Percentiles rank a stretch among this genome's conserved stretches.
Conservation (phyloP, 2,888 invertebrate species). For the Zele albiditarsus region DNA sequence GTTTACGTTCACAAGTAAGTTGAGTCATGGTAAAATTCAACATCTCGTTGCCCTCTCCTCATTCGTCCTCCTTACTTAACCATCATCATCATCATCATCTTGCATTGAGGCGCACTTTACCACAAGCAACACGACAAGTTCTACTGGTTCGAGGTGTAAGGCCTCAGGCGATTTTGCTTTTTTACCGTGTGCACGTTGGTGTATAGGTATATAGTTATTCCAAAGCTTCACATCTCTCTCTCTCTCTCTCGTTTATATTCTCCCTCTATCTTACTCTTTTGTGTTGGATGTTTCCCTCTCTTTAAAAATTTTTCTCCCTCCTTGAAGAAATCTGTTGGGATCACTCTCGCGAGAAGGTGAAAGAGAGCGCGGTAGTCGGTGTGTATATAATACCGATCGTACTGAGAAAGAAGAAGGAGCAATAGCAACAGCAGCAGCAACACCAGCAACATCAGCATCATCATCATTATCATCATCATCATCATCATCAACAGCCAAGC, state of each 20-base stretch:
- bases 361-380: not conserved
- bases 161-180: slow-evolving; percentile 67
- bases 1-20: not conserved
- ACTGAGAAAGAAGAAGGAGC: slow-evolving; percentile 20
- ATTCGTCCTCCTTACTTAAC: not conserved
- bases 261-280: slow-evolving; percentile 17
- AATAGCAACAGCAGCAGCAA: slow-evolving; percentile 6
- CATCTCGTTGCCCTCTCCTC: not conserved
- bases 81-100: not conserved
- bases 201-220: slow-evolving; percentile 41
- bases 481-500: not conserved
- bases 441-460: not conserved
- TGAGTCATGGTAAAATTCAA: not conserved
- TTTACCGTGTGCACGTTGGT: slow-evolving; percentile 54
- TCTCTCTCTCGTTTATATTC: slow-evolving; percentile 33
- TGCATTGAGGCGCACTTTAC: slow-evolving; percentile 48
- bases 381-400: slow-evolving; percentile 1
- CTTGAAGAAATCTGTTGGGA: slow-evolving; percentile 13
- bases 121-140: slow-evolving; percentile 67
- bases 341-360: slow-evolving; percentile 12
- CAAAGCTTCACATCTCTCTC: slow-evolving; percentile 39
- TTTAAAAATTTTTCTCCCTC: slow-evolving; percentile 17
- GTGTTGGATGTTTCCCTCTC: slow-evolving; percentile 17
- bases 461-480: slow-evolving; percentile 8
- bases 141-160: slow-evolving; percentile 71